phyloP scores from a whole-genome alignment of 2,113 vertebrate genomes.

The Daboia siamensis region DNA sequence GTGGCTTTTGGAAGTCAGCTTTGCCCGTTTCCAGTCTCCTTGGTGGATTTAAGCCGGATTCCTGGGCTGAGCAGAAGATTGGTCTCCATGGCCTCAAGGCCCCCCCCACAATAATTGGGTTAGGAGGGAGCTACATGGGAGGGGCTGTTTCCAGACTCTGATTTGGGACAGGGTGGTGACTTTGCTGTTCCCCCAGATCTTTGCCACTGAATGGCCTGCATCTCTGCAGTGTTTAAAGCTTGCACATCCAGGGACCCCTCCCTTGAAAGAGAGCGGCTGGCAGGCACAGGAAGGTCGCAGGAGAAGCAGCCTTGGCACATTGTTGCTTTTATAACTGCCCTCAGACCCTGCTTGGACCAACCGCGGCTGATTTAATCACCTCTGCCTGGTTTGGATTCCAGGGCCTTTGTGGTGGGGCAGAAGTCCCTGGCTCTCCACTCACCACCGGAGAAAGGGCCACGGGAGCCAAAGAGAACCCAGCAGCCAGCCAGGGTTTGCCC shows the following conservation, averaged over 20 bases:
- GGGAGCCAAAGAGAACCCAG: background rate
- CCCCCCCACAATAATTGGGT: background rate
- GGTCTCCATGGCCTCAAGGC: background rate
- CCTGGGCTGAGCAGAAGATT: background rate
- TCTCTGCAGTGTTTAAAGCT: too few species aligned
- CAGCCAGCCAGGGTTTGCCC: background rate
- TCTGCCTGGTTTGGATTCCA: background rate
- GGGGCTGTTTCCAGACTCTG: background rate
- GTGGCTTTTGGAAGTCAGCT: background rate
- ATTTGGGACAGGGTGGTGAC: background rate
- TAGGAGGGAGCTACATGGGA: background rate
- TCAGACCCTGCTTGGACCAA: background rate
- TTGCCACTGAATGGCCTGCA: background rate
- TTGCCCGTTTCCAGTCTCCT: background rate
- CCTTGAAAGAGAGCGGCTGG: background rate
- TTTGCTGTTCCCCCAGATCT: background rate
- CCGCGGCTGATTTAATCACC: background rate
- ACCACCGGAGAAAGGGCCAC: background rate
- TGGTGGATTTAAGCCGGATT: background rate
- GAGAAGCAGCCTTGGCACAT: background rate
- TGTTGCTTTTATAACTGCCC: background rate
- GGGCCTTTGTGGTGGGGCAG: background rate
- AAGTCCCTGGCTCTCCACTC: background rate
- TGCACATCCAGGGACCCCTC: too few species aligned
- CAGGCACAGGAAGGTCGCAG: background rate